Conservation (phyloP, 92 coral and sea anemone genomes). For the Palythoa grandiflora region DNA sequence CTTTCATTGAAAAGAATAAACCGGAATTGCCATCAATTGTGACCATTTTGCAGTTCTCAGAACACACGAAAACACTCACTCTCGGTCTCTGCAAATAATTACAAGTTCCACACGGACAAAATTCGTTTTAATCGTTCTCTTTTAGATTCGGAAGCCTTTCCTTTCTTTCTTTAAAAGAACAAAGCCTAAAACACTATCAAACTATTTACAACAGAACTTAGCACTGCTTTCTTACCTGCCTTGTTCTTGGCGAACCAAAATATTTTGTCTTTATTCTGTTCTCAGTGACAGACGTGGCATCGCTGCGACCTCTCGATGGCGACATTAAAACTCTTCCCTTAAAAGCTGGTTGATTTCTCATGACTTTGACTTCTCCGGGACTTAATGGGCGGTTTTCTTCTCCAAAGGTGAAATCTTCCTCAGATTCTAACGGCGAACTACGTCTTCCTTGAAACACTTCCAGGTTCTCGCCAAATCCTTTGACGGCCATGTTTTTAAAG, state of each 20-base stretch:
- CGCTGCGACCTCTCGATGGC: constrained; percentile 67
- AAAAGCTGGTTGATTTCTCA: constrained; percentile 90
- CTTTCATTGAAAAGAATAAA: too few species aligned
- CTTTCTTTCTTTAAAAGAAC: neutral
- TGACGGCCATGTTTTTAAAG: constrained; percentile 92
- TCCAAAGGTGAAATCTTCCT: constrained; percentile 26
- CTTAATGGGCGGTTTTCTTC: constrained; percentile 79
- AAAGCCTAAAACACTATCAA: neutral
- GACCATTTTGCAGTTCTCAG: too few species aligned
- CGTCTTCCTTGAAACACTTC: constrained; percentile 25
- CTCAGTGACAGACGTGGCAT: constrained; percentile 4
- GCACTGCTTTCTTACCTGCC: constrained; percentile 31
- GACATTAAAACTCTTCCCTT: constrained; percentile 81
- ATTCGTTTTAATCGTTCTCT: too few species aligned
- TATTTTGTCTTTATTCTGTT: constrained; percentile 68
- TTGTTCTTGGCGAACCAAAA: constrained; percentile 68
- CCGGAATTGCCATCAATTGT: too few species aligned
- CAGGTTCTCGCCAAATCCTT: constrained; percentile 36
- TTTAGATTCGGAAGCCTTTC: neutral
- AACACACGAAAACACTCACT: too few species aligned
- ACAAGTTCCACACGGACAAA: too few species aligned
- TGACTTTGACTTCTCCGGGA: constrained; percentile 74
- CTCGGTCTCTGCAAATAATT: too few species aligned
- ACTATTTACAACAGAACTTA: neutral
- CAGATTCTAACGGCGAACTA: constrained; percentile 27